These are phyloP conservation scores for Parochlus steinenii DNA, from an alignment of 2,888 invertebrate genomes.

Conservation along the genomic window DNA sequence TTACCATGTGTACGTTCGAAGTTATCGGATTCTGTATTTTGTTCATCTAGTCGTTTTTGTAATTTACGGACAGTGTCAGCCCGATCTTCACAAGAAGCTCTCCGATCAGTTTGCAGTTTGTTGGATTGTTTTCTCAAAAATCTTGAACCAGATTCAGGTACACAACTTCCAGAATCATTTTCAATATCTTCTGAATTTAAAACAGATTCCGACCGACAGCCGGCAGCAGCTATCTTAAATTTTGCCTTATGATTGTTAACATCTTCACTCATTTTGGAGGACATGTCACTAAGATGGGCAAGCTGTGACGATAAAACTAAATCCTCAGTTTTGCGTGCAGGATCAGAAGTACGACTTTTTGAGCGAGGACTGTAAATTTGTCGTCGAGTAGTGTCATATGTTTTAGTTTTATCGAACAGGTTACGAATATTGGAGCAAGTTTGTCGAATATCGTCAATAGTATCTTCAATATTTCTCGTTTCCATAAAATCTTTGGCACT, in stretches of 20 bases:
- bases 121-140: no score
- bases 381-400: conserved; percentile 7
- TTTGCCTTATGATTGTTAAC: conserved; percentile 5
- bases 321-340: conserved; percentile 1
- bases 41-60: conserved; percentile 5
- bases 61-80: conserved; percentile 6
- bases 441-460: conserved; percentile 9
- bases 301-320: conserved; percentile 5
- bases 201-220: neutral
- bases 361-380: conserved; percentile 5
- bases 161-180: neutral
- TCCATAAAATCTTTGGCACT: conserved; percentile 6
- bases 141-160: no score
- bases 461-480: conserved; percentile 8
- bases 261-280: conserved; percentile 5
- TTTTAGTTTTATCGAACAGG: conserved; percentile 8
- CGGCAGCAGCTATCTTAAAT: conserved; percentile 2
- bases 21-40: conserved; percentile 10
- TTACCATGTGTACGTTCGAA: conserved; percentile 9
- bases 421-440: conserved; percentile 2
- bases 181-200: neutral
- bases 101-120: neutral
- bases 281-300: conserved; percentile 6
- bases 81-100: conserved; percentile 7
- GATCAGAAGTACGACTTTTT: conserved; percentile 1